Evolutionary conservation across 2,888 invertebrate genomes (phyloP).

Genomic region (Cepaea hortensis): DNA sequence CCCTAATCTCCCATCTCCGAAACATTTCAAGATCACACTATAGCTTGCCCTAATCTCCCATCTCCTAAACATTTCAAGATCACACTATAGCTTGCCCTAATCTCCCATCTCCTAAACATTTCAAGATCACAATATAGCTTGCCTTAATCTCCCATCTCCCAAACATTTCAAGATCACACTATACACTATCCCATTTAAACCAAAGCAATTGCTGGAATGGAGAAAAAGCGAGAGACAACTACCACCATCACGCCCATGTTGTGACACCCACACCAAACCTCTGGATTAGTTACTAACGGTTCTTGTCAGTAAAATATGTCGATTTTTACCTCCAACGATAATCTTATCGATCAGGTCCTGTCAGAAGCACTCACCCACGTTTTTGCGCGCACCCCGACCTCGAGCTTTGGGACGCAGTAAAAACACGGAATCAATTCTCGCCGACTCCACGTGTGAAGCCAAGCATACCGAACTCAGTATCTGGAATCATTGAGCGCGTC

Average conservation of each 20-base stretch:
- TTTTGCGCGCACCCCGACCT: not conserved
- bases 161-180: too few relatives aligned
- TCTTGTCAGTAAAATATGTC: not conserved
- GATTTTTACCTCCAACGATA: conserved; percentile 24
- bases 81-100: too few relatives aligned
- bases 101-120: too few relatives aligned
- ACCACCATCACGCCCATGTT: not conserved
- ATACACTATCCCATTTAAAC: too few relatives aligned
- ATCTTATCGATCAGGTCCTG: not conserved
- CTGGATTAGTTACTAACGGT: not conserved
- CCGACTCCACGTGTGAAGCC: conserved; percentile 4
- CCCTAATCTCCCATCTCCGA: too few relatives aligned
- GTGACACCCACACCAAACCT: not conserved
- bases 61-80: too few relatives aligned
- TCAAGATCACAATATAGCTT: too few relatives aligned
- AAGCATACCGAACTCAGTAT: conserved; percentile 12
- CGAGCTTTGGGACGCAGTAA: not conserved
- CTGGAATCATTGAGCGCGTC: conserved; percentile 22
- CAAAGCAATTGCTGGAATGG: not conserved
- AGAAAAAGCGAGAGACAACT: not conserved
- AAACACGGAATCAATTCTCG: not conserved
- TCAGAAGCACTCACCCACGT: conserved; percentile 23
- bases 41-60: too few relatives aligned
- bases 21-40: too few relatives aligned
- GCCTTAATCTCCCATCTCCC: too few relatives aligned